Conservation (phyloP, 2,888 invertebrate species). For the Harpalus rufipes region DNA sequence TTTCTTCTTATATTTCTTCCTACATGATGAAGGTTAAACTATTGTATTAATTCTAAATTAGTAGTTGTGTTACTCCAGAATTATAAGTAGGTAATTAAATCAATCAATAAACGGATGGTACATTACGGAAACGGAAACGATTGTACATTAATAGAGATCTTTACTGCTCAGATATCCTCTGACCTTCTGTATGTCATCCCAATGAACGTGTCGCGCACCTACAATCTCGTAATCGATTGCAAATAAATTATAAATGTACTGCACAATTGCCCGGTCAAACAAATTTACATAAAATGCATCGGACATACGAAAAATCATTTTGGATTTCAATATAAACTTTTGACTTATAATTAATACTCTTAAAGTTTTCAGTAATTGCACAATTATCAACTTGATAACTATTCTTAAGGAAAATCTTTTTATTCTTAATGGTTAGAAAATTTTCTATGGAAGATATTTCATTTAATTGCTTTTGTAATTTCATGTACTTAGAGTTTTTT, state of each 20-base stretch:
- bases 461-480: not conserved
- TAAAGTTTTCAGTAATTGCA: not conserved
- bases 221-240: not conserved
- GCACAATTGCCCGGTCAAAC: constrained; percentile 4
- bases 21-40: not conserved
- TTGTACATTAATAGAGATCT: constrained; percentile 45
- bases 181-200: constrained; percentile 38
- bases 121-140: constrained; percentile 46
- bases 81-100: constrained; percentile 32
- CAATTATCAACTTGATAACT: not conserved
- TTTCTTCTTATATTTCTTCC: no score
- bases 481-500: not conserved
- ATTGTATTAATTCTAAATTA: not conserved
- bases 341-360: not conserved
- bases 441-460: not conserved
- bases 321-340: not conserved
- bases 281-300: not conserved
- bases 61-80: constrained; percentile 12
- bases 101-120: constrained; percentile 37
- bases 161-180: constrained; percentile 46
- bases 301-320: not conserved
- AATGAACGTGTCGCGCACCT: not conserved
- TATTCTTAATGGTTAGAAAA: not conserved
- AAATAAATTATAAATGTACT: not conserved
- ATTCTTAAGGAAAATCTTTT: not conserved